Evolutionary conservation across 1,140 invertebrate genomes (phyloP).

Genomic region (Planococcus citri): DNA sequence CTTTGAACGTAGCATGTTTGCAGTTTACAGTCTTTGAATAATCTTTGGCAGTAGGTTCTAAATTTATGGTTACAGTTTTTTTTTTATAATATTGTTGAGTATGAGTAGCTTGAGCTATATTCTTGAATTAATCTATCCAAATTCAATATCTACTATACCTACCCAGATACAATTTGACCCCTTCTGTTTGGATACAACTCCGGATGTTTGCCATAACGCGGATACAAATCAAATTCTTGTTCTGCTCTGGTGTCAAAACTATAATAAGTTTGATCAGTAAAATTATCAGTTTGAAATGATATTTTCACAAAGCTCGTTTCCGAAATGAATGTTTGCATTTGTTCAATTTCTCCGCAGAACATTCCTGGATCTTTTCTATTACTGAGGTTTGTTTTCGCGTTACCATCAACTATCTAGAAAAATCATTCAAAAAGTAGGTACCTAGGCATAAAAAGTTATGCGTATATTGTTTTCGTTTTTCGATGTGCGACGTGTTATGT

Average conservation of each 20-base stretch:
- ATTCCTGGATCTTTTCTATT: constrained; percentile 74
- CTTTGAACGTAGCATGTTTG: constrained; percentile 88
- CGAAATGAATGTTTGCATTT: constrained; percentile 84
- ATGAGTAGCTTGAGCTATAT: too few relatives aligned
- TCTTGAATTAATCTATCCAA: too few relatives aligned
- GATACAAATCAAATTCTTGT: constrained; percentile 76
- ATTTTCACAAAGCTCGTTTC: constrained; percentile 84
- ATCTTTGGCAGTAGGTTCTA: constrained; percentile 75
- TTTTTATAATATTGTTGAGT: too few relatives aligned
- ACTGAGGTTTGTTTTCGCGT: constrained; percentile 69
- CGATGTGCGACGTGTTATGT: too few relatives aligned
- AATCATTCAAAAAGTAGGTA: not conserved
- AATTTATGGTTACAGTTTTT: not conserved
- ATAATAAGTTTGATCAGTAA: constrained; percentile 76
- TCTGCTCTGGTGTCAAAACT: constrained; percentile 67
- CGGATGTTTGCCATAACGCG: constrained; percentile 80
- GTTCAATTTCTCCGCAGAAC: constrained; percentile 85
- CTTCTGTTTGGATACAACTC: constrained; percentile 79
- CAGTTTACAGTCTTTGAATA: constrained; percentile 68
- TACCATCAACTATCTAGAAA: constrained; percentile 62
- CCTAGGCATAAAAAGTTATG: not conserved
- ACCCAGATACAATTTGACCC: constrained; percentile 67
- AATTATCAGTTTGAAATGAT: constrained; percentile 80
- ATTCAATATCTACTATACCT: too few relatives aligned
- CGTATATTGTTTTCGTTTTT: not conserved